Evolutionary conservation across 2,113 vertebrate genomes (phyloP), one percentile per base, ranked within the genome.

Genomic region (Pholis gunnellus): DNA sequence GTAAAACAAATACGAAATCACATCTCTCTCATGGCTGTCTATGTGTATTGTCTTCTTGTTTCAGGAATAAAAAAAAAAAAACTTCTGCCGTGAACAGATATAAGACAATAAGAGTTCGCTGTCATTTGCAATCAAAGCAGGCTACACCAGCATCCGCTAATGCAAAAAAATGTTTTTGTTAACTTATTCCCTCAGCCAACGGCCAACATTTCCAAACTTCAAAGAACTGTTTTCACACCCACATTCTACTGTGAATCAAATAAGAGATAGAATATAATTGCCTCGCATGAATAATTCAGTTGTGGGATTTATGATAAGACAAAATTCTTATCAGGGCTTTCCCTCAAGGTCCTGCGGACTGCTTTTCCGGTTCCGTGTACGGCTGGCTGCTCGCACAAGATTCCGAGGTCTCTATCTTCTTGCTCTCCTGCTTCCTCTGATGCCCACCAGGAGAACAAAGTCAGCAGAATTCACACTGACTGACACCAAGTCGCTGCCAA

Each of bases 201-300:
- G 73, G 92, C 78, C 86, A 83, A 91, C 84, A 89, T 81, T 87
- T 88, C 80, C 82, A 68, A 78, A 87, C 86, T 87, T 93, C 86
- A 93, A 91, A 92, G 88, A 85, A 80, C 29, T 54, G 68, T 78
- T 92, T 89, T 90, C 75, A 90, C 80, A 40, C 92, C 89, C 89
- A 92, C 89, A 82, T 79, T 81, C 81, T 38, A 48, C 87, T 83
- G 78, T 74, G 83, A 91, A 87, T 88, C 86, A 83, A 77, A 89
- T 73, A 79, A 79, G 81, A 91, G 87, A 91, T 86, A 84, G 84
- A 84, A 83, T 80, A 78, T 91, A 93, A 93, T 91, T 91, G 84
- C 87, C 6, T 40, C 14, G 9, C 36, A 90, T 93, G 86, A 92
- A 93, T 92, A 72, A 93, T 93, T 92, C 88, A 92, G 77, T 87